Evolutionary conservation across 2,888 invertebrate species (phyloP).

Genomic region (Pandemis heparana): DNA sequence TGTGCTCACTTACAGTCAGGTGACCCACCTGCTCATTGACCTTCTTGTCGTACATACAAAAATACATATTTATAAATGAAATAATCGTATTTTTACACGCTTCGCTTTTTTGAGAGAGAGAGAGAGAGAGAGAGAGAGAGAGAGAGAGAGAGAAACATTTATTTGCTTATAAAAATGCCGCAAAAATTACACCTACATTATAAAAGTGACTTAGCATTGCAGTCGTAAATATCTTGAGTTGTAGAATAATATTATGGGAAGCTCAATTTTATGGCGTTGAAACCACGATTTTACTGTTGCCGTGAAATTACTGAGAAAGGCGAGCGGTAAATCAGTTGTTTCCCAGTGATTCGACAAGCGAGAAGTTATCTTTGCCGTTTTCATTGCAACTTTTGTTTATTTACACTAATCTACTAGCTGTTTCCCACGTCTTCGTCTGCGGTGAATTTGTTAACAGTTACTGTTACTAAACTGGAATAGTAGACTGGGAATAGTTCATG

Average conservation of each 20-base stretch:
- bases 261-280: constrained; percentile 11
- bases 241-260: constrained; percentile 16
- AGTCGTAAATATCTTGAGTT: not conserved
- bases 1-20: too few species aligned
- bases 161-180: not conserved
- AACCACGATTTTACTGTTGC: constrained; percentile 9
- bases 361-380: not conserved
- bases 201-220: constrained; percentile 7
- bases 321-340: not conserved
- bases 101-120: too few species aligned
- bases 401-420: not conserved
- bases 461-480: too few species aligned
- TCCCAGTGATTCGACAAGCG: not conserved
- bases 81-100: too few species aligned
- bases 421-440: too few species aligned
- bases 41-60: too few species aligned
- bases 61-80: too few species aligned
- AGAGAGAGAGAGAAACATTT: too few species aligned
- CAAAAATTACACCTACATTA: not conserved
- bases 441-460: too few species aligned
- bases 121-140: too few species aligned
- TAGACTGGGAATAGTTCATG: too few species aligned
- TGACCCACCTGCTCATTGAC: too few species aligned
- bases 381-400: not conserved
- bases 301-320: not conserved